Evolutionary conservation across 1,140 invertebrate species (phyloP).

Genomic region (Caenorhabditis inopinata): DNA sequence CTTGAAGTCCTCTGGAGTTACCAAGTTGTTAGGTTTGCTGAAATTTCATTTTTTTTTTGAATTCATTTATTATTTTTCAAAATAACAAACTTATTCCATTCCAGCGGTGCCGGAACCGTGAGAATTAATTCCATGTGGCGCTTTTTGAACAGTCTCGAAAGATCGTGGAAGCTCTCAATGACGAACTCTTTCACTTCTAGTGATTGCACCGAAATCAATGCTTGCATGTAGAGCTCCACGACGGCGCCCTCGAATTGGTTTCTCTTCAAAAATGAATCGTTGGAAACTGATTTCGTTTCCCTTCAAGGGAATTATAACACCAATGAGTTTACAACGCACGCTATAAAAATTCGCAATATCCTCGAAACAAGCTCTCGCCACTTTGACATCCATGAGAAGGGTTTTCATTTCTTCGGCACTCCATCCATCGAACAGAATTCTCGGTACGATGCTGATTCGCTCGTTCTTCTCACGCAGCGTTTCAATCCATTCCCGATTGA

Average conservation of each 20-base stretch:
- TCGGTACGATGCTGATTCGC: constrained; percentile 57
- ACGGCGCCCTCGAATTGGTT: constrained; percentile 63
- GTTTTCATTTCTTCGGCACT: constrained; percentile 47
- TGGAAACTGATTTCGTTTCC: too few relatives aligned
- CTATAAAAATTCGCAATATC: constrained; percentile 52
- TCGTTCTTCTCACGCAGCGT: constrained; percentile 56
- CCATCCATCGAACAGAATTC: constrained; percentile 58
- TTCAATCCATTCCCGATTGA: constrained; percentile 64
- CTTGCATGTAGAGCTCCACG: constrained; percentile 60
- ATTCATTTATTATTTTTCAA: neutral
- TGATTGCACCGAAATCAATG: constrained; percentile 43
- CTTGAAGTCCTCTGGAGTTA: constrained; percentile 30
- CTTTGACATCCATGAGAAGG: constrained; percentile 50
- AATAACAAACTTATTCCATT: constrained; percentile 40
- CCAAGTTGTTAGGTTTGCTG: constrained; percentile 50
- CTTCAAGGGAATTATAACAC: too few relatives aligned
- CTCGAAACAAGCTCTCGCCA: constrained; percentile 49
- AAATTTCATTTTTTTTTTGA: neutral
- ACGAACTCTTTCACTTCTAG: neutral
- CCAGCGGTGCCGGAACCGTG: constrained; percentile 50
- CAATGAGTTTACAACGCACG: too few relatives aligned
- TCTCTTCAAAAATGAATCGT: constrained; percentile 50
- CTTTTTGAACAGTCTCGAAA: constrained; percentile 47
- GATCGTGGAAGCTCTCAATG: constrained; percentile 47
- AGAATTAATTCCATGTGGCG: constrained; percentile 48